Evolutionary conservation across 2,113 vertebrate genomes (phyloP).

Genomic region (Fregetta grallaria): DNA sequence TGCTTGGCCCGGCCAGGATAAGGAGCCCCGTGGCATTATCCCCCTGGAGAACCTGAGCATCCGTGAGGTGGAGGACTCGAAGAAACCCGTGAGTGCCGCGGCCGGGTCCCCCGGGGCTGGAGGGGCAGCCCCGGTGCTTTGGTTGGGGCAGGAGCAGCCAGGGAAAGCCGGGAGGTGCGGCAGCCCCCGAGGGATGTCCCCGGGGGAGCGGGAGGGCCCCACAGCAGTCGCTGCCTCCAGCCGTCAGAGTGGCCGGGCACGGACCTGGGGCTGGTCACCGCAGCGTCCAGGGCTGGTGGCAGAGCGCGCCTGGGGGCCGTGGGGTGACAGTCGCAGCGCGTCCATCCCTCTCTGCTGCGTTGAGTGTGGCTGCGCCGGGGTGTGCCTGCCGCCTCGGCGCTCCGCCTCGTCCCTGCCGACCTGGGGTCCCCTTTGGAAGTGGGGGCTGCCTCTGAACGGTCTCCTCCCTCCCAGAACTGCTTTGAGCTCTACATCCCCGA

Average conservation of each 20-base stretch:
- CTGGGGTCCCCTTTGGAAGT: background rate
- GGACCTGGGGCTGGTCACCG: background rate
- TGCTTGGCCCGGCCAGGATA: constrained; percentile 79
- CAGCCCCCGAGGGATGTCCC: background rate
- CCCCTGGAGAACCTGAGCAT: constrained; percentile 97
- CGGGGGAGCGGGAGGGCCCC: rapidly evolving
- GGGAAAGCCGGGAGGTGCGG: background rate
- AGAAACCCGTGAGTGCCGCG: constrained; percentile 84
- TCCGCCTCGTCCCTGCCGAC: background rate
- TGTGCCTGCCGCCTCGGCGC: background rate
- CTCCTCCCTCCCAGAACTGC: constrained; percentile 82
- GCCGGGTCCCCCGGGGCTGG: background rate
- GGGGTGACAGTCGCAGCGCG: rapidly evolving
- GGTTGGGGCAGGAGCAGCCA: background rate
- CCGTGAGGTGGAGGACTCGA: constrained; percentile 93
- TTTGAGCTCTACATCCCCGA: constrained; percentile 98
- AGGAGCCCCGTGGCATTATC: constrained; percentile 97
- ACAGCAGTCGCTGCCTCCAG: rapidly evolving
- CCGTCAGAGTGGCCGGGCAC: rapidly evolving
- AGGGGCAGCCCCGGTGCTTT: background rate
- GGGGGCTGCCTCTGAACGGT: rapidly evolving
- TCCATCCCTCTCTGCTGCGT: background rate
- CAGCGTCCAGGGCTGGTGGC: background rate
- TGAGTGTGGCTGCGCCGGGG: background rate
- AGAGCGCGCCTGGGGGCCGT: rapidly evolving